These are phyloP conservation scores for Hydrolagus colliei DNA, from an alignment of 2,797 vertebrate genomes.

Conservation along the genomic window DNA sequence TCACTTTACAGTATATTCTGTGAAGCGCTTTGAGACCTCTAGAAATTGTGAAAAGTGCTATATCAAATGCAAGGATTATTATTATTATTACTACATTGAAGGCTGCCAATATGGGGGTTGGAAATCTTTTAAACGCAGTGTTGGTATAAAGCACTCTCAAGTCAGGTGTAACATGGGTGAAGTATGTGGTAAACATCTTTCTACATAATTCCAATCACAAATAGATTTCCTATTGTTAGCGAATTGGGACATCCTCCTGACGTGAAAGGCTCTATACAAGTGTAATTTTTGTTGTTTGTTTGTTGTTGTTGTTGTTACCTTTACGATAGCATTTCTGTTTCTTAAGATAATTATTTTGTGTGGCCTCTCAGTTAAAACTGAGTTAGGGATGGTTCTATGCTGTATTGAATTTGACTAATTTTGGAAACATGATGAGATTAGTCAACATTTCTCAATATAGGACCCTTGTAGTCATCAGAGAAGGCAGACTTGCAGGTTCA, in stretches of 20 bases:
- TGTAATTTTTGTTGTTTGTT: no score
- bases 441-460: neutral
- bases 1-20: no score
- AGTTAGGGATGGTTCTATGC: neutral
- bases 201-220: neutral
- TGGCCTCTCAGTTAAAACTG: neutral
- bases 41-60: no score
- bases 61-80: no score
- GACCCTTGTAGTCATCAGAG: neutral
- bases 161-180: neutral
- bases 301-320: no score
- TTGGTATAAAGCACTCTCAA: neutral
- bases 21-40: no score
- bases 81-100: neutral
- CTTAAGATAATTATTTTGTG: neutral
- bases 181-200: neutral
- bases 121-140: neutral
- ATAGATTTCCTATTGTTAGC: neutral
- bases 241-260: no score
- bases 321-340: neutral
- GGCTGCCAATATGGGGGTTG: neutral
- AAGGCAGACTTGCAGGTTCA: neutral
- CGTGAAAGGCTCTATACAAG: no score
- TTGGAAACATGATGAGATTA: neutral
- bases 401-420: neutral